phyloP scores from a whole-genome alignment of 64 coral and sea anemone genomes.

The Orbicella faveolata region DNA sequence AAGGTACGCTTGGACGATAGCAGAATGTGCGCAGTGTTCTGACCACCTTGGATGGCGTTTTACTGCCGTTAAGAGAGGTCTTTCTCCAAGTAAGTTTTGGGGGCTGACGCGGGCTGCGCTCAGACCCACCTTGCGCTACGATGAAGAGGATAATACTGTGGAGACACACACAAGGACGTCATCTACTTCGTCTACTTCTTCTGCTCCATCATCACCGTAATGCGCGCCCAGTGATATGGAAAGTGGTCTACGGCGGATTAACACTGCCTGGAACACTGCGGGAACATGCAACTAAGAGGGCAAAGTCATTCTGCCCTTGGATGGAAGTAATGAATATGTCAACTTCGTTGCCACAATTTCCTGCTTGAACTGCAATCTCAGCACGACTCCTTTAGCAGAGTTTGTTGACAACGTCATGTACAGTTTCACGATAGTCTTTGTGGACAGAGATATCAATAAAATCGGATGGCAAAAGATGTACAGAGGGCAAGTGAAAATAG shows the following conservation, averaged over 20 bases:
- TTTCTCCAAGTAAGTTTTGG: constrained; percentile 94
- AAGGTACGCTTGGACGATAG: constrained; percentile 99
- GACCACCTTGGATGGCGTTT: constrained; percentile 97
- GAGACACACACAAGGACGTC: neutral
- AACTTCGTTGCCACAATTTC: no score
- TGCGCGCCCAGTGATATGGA: neutral
- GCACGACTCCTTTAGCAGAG: no score
- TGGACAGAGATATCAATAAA: no score
- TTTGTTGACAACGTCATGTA: no score
- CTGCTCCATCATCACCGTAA: neutral
- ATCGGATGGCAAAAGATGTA: no score
- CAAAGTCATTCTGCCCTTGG: no score
- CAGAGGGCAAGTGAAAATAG: no score
- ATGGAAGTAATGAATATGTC: no score
- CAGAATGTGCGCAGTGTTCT: constrained; percentile 88
- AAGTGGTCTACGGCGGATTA: neutral
- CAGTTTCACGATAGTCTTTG: no score
- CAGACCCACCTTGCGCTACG: constrained; percentile 46
- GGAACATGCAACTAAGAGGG: no score
- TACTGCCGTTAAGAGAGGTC: constrained; percentile 81
- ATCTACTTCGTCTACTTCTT: neutral
- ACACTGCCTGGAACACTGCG: no score
- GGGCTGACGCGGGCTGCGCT: constrained; percentile 88
- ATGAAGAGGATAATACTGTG: neutral
- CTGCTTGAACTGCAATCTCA: no score